Percentiles rank a stretch among this genome's conserved stretches.
These are phyloP conservation scores for Lithophane semibrunnea DNA, from an alignment of 2,888 invertebrate genomes.

Conservation along the genomic window DNA sequence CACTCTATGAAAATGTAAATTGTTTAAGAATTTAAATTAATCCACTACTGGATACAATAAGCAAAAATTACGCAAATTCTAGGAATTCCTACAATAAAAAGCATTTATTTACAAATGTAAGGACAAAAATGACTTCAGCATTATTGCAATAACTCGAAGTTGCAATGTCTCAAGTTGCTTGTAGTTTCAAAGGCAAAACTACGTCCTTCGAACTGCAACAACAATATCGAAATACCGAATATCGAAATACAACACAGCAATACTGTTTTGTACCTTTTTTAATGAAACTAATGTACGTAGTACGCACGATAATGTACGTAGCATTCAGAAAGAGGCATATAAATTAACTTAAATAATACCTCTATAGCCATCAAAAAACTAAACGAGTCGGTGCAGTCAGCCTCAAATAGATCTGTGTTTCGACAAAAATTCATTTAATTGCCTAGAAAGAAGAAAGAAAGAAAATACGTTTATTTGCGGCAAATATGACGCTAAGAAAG, in stretches of 20 bases:
- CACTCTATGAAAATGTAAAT: not conserved
- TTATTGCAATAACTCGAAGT: not conserved
- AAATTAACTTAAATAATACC: not conserved
- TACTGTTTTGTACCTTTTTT: not conserved
- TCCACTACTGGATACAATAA: conserved; percentile 55
- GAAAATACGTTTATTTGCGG: too few relatives aligned
- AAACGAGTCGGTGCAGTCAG: not conserved
- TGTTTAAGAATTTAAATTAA: not conserved
- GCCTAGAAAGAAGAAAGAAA: too few relatives aligned
- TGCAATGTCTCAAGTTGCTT: not conserved
- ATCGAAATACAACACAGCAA: not conserved
- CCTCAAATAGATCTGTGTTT: not conserved
- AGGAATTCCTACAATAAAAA: not conserved
- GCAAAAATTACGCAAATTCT: not conserved
- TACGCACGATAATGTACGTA: too few relatives aligned
- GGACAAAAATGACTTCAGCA: conserved; percentile 37
- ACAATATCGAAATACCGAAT: not conserved
- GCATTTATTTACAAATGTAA: not conserved
- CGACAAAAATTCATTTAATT: not conserved
- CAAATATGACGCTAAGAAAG: too few relatives aligned
- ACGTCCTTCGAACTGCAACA: not conserved
- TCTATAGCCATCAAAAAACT: not conserved
- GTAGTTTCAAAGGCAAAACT: not conserved
- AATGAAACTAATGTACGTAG: not conserved
- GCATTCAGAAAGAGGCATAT: not conserved